These are phyloP conservation scores for Chironomus tepperi DNA, from an alignment of 1,140 invertebrate genomes.

Conservation along the genomic window DNA sequence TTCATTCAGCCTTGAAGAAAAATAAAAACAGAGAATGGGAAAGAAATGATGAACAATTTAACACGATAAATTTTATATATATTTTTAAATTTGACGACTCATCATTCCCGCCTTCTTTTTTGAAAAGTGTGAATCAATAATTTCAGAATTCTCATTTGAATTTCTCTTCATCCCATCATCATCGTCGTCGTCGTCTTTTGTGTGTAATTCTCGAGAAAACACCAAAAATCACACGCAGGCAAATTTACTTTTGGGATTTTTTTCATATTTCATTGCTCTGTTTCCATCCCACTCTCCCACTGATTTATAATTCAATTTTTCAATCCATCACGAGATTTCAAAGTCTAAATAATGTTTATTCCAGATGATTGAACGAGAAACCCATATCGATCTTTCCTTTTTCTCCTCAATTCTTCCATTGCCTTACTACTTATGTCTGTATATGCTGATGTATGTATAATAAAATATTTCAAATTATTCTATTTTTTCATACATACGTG, in stretches of 20 bases:
- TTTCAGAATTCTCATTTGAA: background rate
- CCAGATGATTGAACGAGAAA: conserved; percentile 21
- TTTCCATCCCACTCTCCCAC: background rate
- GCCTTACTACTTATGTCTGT: no score
- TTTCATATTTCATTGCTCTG: background rate
- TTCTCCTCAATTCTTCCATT: background rate
- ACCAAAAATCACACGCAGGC: conserved; percentile 5
- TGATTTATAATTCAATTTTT: conserved; percentile 24
- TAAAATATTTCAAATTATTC: no score
- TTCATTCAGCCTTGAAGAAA: background rate
- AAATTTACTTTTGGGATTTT: background rate
- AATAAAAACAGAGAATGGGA: background rate
- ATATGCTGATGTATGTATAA: no score
- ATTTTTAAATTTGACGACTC: no score
- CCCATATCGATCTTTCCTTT: conserved; percentile 19
- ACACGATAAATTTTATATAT: background rate
- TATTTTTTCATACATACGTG: no score
- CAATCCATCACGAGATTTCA: conserved; percentile 18
- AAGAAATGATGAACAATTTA: background rate
- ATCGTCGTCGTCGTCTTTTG: background rate
- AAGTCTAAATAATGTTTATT: conserved; percentile 21
- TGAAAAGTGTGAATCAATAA: background rate
- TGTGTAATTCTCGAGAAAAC: background rate
- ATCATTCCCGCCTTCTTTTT: no score
- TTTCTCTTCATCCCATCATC: no score